phyloP scores from a whole-genome alignment of 2,113 vertebrate genomes.

The Abramis brama region DNA sequence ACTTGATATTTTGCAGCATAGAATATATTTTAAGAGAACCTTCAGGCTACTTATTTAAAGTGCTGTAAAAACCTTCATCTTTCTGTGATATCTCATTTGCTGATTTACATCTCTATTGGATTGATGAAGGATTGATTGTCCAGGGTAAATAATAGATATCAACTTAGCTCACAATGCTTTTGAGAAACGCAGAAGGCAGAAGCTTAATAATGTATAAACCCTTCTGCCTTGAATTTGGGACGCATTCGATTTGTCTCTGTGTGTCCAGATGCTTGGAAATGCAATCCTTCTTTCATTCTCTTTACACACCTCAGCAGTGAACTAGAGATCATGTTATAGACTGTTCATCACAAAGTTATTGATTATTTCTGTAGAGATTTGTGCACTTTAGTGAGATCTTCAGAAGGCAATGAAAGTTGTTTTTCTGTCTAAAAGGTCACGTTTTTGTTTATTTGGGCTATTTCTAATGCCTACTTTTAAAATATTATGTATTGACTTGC shows the following conservation, averaged over 20 bases:
- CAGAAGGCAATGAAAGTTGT: background rate
- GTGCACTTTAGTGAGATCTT: background rate
- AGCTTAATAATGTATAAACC: background rate
- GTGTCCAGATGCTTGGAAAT: background rate
- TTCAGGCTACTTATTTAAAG: background rate
- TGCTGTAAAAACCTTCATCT: background rate
- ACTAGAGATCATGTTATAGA: background rate
- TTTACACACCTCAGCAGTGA: background rate
- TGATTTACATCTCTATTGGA: background rate
- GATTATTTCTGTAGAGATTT: background rate
- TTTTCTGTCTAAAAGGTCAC: background rate
- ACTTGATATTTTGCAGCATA: background rate
- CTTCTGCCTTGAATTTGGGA: background rate
- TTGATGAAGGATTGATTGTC: too few species aligned
- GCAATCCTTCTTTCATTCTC: background rate
- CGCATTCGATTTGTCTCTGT: background rate
- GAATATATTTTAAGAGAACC: background rate
- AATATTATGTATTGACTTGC: background rate
- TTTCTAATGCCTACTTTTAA: background rate
- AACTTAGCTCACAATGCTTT: too few species aligned
- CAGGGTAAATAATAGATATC: too few species aligned
- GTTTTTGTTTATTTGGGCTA: background rate
- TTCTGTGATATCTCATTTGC: background rate
- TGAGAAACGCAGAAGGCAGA: background rate
- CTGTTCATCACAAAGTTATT: background rate